These are phyloP conservation scores for Tapirus terrestris DNA, from an alignment of 2,113 vertebrate genomes.

Conservation along the genomic window DNA sequence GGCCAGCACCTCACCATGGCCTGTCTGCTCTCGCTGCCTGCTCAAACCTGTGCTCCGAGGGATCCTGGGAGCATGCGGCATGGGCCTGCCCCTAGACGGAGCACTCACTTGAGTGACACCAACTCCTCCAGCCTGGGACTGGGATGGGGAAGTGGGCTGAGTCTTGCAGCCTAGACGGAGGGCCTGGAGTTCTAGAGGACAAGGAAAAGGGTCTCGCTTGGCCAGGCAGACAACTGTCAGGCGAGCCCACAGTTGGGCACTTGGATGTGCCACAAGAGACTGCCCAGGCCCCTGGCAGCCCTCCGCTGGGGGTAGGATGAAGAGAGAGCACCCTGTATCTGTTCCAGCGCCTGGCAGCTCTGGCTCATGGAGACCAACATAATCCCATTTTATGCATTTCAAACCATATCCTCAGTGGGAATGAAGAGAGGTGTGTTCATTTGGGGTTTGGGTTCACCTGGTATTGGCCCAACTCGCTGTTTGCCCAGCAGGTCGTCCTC, in stretches of 20 bases:
- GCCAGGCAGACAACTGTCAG: neutral
- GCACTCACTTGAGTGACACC: neutral
- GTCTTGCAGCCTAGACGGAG: neutral
- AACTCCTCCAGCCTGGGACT: neutral
- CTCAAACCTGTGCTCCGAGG: neutral
- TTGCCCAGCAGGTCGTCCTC: neutral
- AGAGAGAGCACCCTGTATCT: neutral
- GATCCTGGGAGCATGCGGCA: neutral
- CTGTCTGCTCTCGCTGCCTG: neutral
- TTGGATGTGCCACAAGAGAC: neutral
- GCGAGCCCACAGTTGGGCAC: neutral
- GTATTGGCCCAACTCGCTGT: neutral
- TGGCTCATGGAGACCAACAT: neutral
- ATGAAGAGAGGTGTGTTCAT: neutral
- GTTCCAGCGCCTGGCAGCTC: neutral
- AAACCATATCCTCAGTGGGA: neutral
- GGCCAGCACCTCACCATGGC: fast-evolving
- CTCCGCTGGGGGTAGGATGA: neutral
- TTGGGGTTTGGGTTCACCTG: neutral
- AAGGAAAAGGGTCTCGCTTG: neutral
- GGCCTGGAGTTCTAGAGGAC: neutral
- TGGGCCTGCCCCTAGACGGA: neutral
- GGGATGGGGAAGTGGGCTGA: neutral
- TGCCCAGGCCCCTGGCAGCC: too few species aligned
- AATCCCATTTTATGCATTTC: neutral